Evolutionary conservation across 2,113 vertebrate genomes (phyloP), one percentile per base, ranked within the genome.

Genomic region (Tachysurus vachellii): DNA sequence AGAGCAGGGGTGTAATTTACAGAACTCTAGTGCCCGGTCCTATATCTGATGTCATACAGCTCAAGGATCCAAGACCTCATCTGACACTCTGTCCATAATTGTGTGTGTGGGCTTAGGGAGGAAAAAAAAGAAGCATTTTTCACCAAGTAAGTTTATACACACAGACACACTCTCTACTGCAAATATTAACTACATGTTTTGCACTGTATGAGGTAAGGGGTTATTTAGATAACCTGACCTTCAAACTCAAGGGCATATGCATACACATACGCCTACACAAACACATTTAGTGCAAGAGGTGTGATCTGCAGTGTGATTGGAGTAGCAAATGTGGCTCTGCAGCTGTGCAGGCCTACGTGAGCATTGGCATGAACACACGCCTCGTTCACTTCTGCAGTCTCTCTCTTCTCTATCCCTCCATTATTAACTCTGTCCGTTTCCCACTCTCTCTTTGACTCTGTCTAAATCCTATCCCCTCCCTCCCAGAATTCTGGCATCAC

Each of bases 261-360:
- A 54, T 50, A 53, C 75, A 64, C 86, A 76, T 82, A 31, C 44
- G 2, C 82, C 14, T 68, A 82, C 86, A 44, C 64, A 77, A 77
- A 31, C 70, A 71, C 50, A 54, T 80, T 87, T 17, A 61, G 70
- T 66, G n/a, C 56, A 50, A 23, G 73, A 82, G 82, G 76, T 70
- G 85, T 88, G 85, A 88, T 81, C 80, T 87, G 70, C 71, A 87
- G 81, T 21, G 71, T 87, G 83, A 88, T 82, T 86, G 85, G 85
- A 88, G 85, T 84, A 85, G 87, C 88, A 87, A 85, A 26, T 82
- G 70, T 77, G 54, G 54, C 82, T 88, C 82, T 88, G 87, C 89
- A 90, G 89, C 89, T 90, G 89, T 90, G 89, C 86, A 79, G 89
- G 89, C 84, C 87, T 90, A 90, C 89, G 89, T 90, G 89, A 88